These are phyloP conservation scores for Odontamblyopus rebecca DNA, from an alignment of 2,797 vertebrate genomes.

Conservation along the genomic window DNA sequence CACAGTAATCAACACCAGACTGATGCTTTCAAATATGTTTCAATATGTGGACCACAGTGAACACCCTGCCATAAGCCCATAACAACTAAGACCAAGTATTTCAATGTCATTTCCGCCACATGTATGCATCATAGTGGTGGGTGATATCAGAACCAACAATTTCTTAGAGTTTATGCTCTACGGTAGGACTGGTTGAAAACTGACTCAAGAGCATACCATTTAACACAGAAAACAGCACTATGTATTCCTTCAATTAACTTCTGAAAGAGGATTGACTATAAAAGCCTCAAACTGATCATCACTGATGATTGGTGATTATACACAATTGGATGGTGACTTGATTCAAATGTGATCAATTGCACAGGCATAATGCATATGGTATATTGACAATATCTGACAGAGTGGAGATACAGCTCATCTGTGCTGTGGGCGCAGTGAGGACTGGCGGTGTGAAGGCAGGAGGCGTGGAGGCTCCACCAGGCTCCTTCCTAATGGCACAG, in stretches of 20 bases:
- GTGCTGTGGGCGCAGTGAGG: constrained; percentile 54
- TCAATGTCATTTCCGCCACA: not conserved
- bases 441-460: constrained; percentile 44
- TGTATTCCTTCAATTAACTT: no score
- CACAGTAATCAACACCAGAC: no score
- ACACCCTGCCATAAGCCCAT: not conserved
- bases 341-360: not conserved
- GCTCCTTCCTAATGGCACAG: constrained; percentile 58
- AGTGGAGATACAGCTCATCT: constrained; percentile 61
- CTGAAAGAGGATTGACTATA: not conserved
- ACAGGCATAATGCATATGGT: constrained; percentile 5
- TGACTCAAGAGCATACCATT: not conserved
- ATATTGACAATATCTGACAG: constrained; percentile 23
- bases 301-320: not conserved
- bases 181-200: not conserved
- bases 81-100: not conserved
- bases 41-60: no score
- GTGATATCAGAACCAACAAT: not conserved
- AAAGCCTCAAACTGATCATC: not conserved
- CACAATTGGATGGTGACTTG: not conserved
- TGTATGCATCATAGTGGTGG: not conserved
- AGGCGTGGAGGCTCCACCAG: constrained; percentile 52
- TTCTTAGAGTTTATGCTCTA: not conserved
- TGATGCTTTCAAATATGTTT: no score
- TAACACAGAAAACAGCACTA: not conserved